Evolutionary conservation across 2,113 vertebrate species (phyloP), one percentile per base, ranked within the genome.

Genomic region (Phoenicopterus ruber): DNA sequence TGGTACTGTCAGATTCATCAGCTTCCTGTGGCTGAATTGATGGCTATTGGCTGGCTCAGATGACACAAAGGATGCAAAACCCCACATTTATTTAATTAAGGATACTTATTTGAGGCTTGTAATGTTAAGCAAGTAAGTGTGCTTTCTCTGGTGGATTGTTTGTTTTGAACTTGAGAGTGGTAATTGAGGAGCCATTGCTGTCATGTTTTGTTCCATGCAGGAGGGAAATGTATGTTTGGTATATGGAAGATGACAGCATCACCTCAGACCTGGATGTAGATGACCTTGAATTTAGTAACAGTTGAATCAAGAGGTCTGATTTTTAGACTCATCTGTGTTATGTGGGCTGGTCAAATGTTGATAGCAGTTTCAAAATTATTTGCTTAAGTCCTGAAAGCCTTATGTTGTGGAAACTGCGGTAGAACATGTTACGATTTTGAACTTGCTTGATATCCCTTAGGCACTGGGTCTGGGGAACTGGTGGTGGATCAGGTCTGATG

Each of bases 291-390:
- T 54, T 55, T 88, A 74, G n/a, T 67, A 71, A 46, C 10, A 17
- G 4, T 73, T 90, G 63, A 59, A 29, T 50, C 0, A 0, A 77
- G 69, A 81, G 7, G 6, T 47, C 47, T 73, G 24, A 29, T 49
- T 69, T 90, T 36, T 40, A 90, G 54, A 38, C 17, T 47, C 7
- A 4, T 44, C 26, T 42, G 7, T 58, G 17, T 57, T 70, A 20
- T 1, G 13, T 20, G 22, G 28, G 8, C 31, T 9, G 58, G 25
- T 57, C 17, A 17, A 58, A 3, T 67, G 80, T 50, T 86, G 80
- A 66, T 13, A 83, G 34, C 18, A 36, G 6, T n/a, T 91, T 72
- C 36, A 82, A 72, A 85, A 80, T 58, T 21, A n/a, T 42, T 80
- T 49, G 2, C 28, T n/a, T 16, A 19, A 14, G 6, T 62, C 28